Conservation (phyloP, 1,140 invertebrate species). For the Oncopodura yosiiana region DNA sequence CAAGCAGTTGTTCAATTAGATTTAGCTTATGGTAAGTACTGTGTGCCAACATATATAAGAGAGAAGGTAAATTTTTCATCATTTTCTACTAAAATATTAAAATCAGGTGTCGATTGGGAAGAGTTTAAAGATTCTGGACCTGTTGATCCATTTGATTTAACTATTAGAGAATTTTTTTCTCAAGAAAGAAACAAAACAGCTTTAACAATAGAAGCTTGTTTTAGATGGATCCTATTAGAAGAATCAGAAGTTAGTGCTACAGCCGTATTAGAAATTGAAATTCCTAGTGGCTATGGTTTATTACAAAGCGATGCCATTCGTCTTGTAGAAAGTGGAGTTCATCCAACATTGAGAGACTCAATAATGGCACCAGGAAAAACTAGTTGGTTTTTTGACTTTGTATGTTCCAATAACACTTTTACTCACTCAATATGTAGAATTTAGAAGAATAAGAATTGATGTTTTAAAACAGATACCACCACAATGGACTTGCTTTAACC, state of each 20-base stretch:
- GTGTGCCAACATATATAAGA: neutral
- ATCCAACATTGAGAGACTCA: slow-evolving; percentile 40
- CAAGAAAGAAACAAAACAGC: slow-evolving; percentile 49
- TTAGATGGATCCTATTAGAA: slow-evolving; percentile 58
- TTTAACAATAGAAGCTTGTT: slow-evolving; percentile 44
- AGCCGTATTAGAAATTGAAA: slow-evolving; percentile 78
- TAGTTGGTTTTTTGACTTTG: slow-evolving; percentile 43
- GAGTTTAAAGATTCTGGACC: slow-evolving; percentile 44
- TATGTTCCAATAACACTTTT: slow-evolving; percentile 31
- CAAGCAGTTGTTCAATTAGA: slow-evolving; percentile 49
- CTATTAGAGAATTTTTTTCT: slow-evolving; percentile 41
- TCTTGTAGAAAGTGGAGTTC: slow-evolving; percentile 37
- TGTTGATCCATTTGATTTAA: slow-evolving; percentile 43
- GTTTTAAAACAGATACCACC: slow-evolving; percentile 40
- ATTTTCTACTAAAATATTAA: neutral
- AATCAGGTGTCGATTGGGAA: slow-evolving; percentile 48
- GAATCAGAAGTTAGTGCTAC: slow-evolving; percentile 78
- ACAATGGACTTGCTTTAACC: slow-evolving; percentile 44
- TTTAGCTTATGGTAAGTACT: slow-evolving; percentile 38
- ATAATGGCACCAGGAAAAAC: slow-evolving; percentile 38
- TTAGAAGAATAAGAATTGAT: neutral
- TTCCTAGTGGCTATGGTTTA: slow-evolving; percentile 88
- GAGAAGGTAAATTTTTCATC: neutral
- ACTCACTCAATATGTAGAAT: neutral
- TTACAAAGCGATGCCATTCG: slow-evolving; percentile 57